Conservation (phyloP, 2,113 vertebrate genomes). For the Anas platyrhynchos region DNA sequence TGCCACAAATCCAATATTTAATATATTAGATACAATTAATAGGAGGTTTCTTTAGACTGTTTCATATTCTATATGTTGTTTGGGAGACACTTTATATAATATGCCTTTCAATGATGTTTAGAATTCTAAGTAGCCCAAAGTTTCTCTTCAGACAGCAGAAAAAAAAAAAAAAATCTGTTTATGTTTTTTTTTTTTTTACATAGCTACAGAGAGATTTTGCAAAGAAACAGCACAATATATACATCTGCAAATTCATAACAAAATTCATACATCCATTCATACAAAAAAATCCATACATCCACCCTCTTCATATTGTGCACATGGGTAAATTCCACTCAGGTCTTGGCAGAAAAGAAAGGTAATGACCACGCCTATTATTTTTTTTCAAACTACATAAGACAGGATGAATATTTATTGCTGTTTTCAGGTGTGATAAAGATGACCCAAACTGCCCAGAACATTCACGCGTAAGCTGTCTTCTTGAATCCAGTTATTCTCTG, state of each 20-base stretch:
- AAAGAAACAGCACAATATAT: background rate
- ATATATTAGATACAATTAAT: background rate
- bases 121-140: background rate
- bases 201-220: background rate
- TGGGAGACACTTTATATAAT: background rate
- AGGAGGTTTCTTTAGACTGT: background rate
- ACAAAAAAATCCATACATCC: background rate
- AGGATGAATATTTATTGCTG: conserved; percentile 1
- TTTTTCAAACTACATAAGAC: background rate
- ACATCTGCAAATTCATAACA: background rate
- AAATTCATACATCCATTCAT: background rate
- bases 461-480: background rate
- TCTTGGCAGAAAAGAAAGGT: conserved; percentile 12
- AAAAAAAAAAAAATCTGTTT: background rate
- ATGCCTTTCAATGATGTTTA: background rate
- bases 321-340: conserved; percentile 4
- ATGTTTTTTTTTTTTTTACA: background rate
- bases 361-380: conserved; percentile 63
- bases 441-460: conserved; percentile 25
- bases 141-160: background rate
- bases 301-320: background rate
- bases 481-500: background rate
- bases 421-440: conserved; percentile 28
- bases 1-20: background rate
- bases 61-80: background rate